Base-by-base conservation (phyloP, 2,797 vertebrate genomes). In the Ispidina lecontei region DNA sequence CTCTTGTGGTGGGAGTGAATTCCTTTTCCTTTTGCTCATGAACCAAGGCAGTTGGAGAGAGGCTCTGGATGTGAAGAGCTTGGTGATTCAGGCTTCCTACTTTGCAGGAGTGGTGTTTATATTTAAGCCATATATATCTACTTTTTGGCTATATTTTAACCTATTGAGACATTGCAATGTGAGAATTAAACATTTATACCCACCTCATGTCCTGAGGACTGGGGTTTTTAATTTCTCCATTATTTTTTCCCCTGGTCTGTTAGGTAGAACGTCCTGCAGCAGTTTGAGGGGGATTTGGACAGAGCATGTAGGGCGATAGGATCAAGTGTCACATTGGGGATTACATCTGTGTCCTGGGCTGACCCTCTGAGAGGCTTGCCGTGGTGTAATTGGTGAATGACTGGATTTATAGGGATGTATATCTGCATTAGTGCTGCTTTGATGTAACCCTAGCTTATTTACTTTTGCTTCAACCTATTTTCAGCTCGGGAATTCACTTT, bases 311-410 rank as follows among this genome's bases (percentile, higher is more conserved):
- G 92, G 90, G 86, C 62, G 86, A 93, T 90, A 86, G 94, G 93
- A 94, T 96, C 93, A 95, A 94, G 94, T 89, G 91, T 94, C 94
- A 96, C 84, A 88, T 60, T 89, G 88, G 64, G 74, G 94, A 95
- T 97, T 96, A 96, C 85, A 54, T 58, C 25, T 77, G 85, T 95
- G 80, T 93, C 93, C 96, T 29, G 49, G 16, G 47, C 37, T 96
- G 95, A 97, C 90, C 95, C 91, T 96, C 77, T 97, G 88, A 96
- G 87, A 69, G 81, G 89, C 87, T 87, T 58, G 79, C 86, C 21
- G 15, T 89, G 90, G 82, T 89, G 92, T 84, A 88, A 90, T 59
- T 95, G 96, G 73, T 94, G 94, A 94, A 87, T 93, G 86, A 35
- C 62, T 77, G 84, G 35, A 89, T 97, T 95, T 96, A 64, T 81